Conservation (phyloP, 2,888 invertebrate genomes). For the Synergus laeviventris region DNA sequence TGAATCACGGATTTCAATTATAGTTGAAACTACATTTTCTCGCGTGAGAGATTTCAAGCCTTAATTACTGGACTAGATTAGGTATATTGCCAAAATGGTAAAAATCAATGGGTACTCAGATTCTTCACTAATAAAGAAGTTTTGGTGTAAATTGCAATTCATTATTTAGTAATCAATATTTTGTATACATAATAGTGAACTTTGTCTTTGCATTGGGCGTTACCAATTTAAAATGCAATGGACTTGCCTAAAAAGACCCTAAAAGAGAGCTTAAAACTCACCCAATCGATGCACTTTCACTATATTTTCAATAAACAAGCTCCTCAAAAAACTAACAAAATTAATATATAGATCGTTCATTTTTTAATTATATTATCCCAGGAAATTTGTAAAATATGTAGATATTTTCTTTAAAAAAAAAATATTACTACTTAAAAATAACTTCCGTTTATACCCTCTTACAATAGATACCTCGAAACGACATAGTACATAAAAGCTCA, state of each 20-base stretch:
- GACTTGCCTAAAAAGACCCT: constrained; percentile 5
- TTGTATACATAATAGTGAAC: neutral
- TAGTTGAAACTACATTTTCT: constrained; percentile 18
- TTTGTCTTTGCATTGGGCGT: neutral
- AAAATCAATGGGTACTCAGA: neutral
- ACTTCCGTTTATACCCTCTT: neutral
- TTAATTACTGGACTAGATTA: constrained; percentile 27
- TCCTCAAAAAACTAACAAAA: neutral
- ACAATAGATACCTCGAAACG: neutral
- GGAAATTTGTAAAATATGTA: neutral
- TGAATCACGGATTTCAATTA: constrained; percentile 22
- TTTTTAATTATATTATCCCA: neutral
- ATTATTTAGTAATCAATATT: neutral
- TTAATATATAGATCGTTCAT: neutral
- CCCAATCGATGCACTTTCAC: neutral
- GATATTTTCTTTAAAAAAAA: neutral
- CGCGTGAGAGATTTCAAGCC: neutral
- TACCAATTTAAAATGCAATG: neutral
- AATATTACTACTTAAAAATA: neutral
- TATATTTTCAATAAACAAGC: neutral
- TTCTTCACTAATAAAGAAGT: neutral
- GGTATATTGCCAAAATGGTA: constrained; percentile 12
- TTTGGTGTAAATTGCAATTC: neutral
- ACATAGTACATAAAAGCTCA: neutral
- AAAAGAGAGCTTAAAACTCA: neutral